A percentile compares a stretch with the other conserved stretches of the same genome.
Evolutionary conservation across 2,113 vertebrate genomes (phyloP).

Genomic region (Laterallus jamaicensis): DNA sequence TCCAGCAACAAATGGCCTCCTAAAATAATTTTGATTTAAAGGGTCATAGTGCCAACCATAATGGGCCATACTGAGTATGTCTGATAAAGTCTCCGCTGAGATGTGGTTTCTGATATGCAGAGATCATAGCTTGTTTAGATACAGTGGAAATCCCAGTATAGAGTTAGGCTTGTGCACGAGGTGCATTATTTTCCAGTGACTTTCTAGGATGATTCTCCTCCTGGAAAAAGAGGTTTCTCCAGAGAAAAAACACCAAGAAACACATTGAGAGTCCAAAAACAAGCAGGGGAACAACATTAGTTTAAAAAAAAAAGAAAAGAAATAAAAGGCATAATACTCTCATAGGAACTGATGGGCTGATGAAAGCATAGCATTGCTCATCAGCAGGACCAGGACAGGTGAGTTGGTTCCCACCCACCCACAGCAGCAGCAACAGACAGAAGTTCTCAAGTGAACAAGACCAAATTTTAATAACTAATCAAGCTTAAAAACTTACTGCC

Average conservation of each 20-base stretch:
- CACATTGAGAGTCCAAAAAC: not conserved
- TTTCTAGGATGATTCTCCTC: not conserved
- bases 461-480: not conserved
- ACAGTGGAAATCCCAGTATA: not conserved
- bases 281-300: not conserved
- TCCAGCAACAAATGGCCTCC: not conserved
- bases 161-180: not conserved
- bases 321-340: not conserved
- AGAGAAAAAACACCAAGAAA: not conserved
- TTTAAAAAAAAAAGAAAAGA: not conserved
- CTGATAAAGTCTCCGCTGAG: not conserved
- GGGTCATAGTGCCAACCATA: not conserved
- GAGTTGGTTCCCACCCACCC: rapidly evolving
- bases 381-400: rapidly evolving
- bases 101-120: not conserved
- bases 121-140: not conserved
- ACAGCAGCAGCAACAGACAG: not conserved
- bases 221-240: not conserved
- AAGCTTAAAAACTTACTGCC: not conserved
- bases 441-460: not conserved
- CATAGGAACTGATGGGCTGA: rapidly evolving
- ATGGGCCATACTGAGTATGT: not conserved
- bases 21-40: slow-evolving; percentile 36
- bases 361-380: not conserved
- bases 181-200: rapidly evolving